Evolutionary conservation across 1,140 invertebrate genomes (phyloP).

Genomic region (Lithobius niger): DNA sequence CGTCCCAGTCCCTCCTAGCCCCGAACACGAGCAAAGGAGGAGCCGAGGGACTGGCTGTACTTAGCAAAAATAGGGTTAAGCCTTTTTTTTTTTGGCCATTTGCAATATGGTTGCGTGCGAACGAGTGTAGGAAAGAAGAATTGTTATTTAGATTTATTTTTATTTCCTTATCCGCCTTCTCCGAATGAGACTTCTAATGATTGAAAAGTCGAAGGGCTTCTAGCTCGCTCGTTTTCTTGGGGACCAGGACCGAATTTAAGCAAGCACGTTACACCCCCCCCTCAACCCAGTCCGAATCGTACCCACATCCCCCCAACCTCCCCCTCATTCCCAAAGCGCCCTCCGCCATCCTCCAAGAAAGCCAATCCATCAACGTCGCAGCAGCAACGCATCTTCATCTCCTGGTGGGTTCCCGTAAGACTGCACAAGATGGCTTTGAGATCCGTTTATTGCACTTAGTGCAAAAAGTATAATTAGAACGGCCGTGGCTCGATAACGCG

Average conservation of each 20-base stretch:
- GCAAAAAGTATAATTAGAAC: constrained; percentile 8
- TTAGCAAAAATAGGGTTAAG: no score
- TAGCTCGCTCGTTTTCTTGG: neutral
- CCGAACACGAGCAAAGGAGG: no score
- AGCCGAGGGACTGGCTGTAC: no score
- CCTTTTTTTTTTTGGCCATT: no score
- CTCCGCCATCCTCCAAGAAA: neutral
- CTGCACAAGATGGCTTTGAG: neutral
- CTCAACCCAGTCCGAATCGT: neutral
- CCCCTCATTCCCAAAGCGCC: no score
- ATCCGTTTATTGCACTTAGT: constrained; percentile 7
- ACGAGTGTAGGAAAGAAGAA: neutral
- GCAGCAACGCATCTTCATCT: neutral
- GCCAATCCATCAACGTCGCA: neutral
- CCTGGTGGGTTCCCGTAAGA: neutral
- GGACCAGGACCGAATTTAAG: neutral
- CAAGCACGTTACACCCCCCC: neutral
- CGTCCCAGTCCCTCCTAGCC: no score
- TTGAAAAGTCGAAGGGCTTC: neutral
- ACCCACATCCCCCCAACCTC: no score
- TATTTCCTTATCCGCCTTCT: no score
- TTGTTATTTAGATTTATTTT: constrained; percentile 8
- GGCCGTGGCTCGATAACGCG: neutral
- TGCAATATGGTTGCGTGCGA: no score
- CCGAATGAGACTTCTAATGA: neutral